These are phyloP conservation scores for Varecia variegata DNA, from an alignment of 2,797 vertebrate species.

Conservation along the genomic window DNA sequence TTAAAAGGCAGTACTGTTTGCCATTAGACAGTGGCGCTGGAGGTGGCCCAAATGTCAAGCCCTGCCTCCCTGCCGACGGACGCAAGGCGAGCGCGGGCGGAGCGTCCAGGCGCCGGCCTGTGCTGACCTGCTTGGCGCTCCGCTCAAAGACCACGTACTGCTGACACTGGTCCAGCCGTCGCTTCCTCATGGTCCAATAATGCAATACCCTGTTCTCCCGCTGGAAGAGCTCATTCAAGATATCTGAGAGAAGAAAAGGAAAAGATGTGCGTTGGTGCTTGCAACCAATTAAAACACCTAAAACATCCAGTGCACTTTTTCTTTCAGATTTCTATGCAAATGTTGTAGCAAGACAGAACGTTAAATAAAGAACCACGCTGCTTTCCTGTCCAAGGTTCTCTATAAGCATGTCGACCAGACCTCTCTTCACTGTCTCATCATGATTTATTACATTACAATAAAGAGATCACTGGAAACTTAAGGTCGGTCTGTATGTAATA, in stretches of 20 bases:
- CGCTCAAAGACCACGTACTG: conserved; percentile 98
- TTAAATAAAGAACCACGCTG: background rate
- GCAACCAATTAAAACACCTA: fast-evolving
- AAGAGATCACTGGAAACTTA: background rate
- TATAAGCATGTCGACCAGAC: background rate
- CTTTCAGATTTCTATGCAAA: background rate
- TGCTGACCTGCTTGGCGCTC: conserved; percentile 95
- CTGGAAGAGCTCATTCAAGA: conserved; percentile 97
- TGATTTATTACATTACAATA: background rate
- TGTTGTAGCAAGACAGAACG: background rate
- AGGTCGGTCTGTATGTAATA: background rate
- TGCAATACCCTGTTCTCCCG: conserved; percentile 97
- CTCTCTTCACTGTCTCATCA: background rate
- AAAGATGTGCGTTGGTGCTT: background rate
- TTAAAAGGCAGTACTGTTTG: background rate
- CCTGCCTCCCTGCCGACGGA: fast-evolving
- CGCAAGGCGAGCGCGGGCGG: fast-evolving
- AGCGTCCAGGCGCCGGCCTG: fast-evolving
- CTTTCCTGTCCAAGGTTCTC: background rate
- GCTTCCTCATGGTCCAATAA: conserved; percentile 98
- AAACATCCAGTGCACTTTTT: background rate
- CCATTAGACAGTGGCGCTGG: background rate
- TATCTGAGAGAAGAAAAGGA: conserved; percentile 86
- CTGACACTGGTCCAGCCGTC: conserved; percentile 97
- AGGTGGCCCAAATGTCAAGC: background rate